Percentiles rank a stretch among this genome's conserved stretches.
Conservation (phyloP, 2,113 vertebrate species). For the Octodon degus region DNA sequence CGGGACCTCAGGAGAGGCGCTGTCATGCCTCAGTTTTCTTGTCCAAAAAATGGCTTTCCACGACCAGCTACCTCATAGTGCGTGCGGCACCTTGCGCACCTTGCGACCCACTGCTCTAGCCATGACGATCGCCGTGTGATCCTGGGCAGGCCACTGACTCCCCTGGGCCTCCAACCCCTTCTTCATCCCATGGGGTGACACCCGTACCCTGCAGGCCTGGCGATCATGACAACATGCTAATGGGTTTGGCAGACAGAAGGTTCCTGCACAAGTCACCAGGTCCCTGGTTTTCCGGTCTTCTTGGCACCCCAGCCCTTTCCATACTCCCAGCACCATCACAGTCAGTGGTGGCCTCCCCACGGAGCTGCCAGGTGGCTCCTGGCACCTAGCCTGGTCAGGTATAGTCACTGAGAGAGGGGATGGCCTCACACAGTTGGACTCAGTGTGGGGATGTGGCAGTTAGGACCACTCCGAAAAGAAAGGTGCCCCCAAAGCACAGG, state of each 20-base stretch:
- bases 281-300: background rate
- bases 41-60: background rate
- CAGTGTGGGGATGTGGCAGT: fast-evolving
- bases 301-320: background rate
- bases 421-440: background rate
- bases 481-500: fast-evolving
- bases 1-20: background rate
- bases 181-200: background rate
- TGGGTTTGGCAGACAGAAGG: background rate
- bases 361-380: background rate
- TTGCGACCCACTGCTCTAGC: fast-evolving
- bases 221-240: background rate
- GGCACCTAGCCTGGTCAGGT: background rate
- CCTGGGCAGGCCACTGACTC: background rate
- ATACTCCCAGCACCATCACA: background rate
- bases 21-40: background rate
- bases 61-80: background rate
- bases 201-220: background rate
- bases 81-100: background rate
- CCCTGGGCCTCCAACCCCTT: background rate
- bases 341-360: too few relatives aligned
- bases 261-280: background rate
- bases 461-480: background rate
- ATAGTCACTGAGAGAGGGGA: background rate
- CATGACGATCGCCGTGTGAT: background rate